Evolutionary conservation across 2,113 vertebrate genomes (phyloP).

Genomic region (Rhagologus leucostigma): DNA sequence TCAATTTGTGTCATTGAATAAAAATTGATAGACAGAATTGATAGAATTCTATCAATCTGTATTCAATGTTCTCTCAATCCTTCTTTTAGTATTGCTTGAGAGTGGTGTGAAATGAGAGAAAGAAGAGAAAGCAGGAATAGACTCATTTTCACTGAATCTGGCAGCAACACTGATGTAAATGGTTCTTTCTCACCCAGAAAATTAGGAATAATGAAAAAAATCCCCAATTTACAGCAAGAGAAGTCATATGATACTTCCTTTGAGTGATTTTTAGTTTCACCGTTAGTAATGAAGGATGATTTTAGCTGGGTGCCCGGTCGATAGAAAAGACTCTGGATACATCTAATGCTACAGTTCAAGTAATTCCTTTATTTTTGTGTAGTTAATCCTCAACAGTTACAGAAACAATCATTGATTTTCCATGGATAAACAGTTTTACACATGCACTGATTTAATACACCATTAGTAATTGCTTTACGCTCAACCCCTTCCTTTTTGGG

Average conservation of each 20-base stretch:
- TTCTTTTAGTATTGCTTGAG: background rate
- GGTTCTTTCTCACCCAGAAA: background rate
- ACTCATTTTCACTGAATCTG: background rate
- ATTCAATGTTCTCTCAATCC: background rate
- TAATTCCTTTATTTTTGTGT: background rate
- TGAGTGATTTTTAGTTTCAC: background rate
- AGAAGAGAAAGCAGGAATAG: background rate
- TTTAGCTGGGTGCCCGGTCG: background rate
- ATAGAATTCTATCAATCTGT: background rate
- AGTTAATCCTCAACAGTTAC: background rate
- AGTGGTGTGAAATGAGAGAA: background rate
- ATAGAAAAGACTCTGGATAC: background rate
- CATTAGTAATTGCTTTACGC: background rate
- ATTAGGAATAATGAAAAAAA: background rate
- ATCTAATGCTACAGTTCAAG: background rate
- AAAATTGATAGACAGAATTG: no score
- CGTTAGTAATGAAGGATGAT: background rate
- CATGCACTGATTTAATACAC: background rate
- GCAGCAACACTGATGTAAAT: background rate
- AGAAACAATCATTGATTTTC: background rate
- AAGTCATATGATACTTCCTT: background rate
- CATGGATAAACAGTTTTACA: background rate
- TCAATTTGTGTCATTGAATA: no score
- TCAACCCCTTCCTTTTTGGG: background rate
- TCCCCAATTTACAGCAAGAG: background rate